Conservation (phyloP, 2,797 vertebrate genomes). For the Nannoperca australis region DNA sequence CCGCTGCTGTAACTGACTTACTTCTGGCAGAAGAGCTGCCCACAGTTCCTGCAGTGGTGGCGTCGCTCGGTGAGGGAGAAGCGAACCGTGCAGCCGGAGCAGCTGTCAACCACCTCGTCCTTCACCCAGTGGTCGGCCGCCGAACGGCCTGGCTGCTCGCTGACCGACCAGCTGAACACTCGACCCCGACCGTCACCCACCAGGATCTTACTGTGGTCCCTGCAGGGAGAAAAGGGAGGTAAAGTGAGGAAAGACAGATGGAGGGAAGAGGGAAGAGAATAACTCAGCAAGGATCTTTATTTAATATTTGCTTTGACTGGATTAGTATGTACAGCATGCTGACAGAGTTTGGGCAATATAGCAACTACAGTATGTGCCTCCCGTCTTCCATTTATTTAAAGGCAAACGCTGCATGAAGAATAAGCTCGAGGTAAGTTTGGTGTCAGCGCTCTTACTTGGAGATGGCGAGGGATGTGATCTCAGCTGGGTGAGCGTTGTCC, state of each 20-base stretch:
- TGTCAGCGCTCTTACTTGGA: conserved; percentile 89
- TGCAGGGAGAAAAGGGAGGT: conserved; percentile 51
- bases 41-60: conserved; percentile 98
- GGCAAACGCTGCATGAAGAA: background rate
- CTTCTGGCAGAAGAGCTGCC: conserved; percentile 99
- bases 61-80: conserved; percentile 97
- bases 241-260: too few relatives aligned
- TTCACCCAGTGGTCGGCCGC: conserved; percentile 99
- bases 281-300: background rate
- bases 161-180: conserved; percentile 99
- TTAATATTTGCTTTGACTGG: background rate
- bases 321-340: background rate
- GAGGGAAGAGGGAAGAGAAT: background rate
- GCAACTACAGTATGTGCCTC: background rate
- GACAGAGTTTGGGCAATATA: background rate
- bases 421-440: background rate
- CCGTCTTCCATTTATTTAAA: background rate
- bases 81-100: conserved; percentile 92
- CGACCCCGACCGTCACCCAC: conserved; percentile 94
- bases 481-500: conserved; percentile 96
- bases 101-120: conserved; percentile 97
- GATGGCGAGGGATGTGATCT: conserved; percentile 94
- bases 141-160: conserved; percentile 95
- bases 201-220: conserved; percentile 98
- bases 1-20: conserved; percentile 74